These are phyloP conservation scores for Noctilio leporinus DNA, from an alignment of 2,113 vertebrate species.

Conservation along the genomic window DNA sequence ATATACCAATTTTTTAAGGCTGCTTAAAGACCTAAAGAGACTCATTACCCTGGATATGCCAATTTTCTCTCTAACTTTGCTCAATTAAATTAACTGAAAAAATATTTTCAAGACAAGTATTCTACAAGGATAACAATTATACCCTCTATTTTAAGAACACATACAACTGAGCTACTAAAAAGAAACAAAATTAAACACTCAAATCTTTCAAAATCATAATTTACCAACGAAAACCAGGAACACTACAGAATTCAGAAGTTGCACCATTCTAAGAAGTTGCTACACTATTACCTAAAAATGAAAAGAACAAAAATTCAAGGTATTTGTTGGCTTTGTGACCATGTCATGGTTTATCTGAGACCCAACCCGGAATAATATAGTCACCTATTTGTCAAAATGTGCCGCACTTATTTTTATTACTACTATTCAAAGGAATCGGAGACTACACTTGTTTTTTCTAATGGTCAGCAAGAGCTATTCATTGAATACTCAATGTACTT, in stretches of 20 bases:
- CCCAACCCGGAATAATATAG: neutral
- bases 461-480: neutral
- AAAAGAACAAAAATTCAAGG: neutral
- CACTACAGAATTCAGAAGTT: neutral
- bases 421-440: neutral
- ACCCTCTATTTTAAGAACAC: neutral
- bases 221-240: conserved; percentile 35
- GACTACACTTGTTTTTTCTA: neutral
- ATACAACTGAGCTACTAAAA: neutral
- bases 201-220: conserved; percentile 33
- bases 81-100: neutral
- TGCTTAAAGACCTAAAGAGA: conserved; percentile 6
- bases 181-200: conserved; percentile 27
- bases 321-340: neutral
- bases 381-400: neutral
- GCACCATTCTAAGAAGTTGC: conserved; percentile 1
- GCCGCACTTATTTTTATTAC: neutral
- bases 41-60: neutral
- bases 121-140: neutral
- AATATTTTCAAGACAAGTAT: neutral
- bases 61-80: conserved; percentile 11
- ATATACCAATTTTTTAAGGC: neutral
- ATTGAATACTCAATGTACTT: neutral
- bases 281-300: neutral
- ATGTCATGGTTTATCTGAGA: neutral